phyloP scores from a whole-genome alignment of 2,113 vertebrate genomes.

The Haplochromis vanheusdeni region DNA sequence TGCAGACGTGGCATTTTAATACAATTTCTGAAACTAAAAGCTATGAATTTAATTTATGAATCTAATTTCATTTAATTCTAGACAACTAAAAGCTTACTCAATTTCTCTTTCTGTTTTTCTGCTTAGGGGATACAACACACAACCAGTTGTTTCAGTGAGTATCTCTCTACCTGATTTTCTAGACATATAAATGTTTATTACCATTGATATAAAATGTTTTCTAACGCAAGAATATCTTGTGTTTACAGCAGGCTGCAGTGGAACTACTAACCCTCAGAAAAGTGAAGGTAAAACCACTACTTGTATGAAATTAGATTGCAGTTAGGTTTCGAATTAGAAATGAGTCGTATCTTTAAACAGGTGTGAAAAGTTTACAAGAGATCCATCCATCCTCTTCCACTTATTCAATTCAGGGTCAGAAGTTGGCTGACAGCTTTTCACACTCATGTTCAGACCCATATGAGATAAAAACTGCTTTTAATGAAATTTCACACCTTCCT shows the following conservation, averaged over 20 bases:
- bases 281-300: neutral
- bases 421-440: neutral
- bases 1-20: neutral
- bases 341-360: neutral
- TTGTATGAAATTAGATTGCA: neutral
- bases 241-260: neutral
- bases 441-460: rapidly evolving
- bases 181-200: neutral
- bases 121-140: neutral
- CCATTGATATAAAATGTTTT: neutral
- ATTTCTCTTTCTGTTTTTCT: neutral
- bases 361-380: neutral
- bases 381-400: neutral
- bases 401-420: neutral
- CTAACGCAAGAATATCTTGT: neutral
- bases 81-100: neutral
- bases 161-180: neutral
- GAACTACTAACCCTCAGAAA: neutral
- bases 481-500: neutral
- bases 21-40: neutral
- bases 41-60: neutral
- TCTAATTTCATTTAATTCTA: neutral
- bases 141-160: neutral
- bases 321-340: neutral
- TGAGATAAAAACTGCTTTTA: neutral